A percentile compares a stretch with the other conserved stretches of the same genome.
phyloP scores from a whole-genome alignment of 2,113 vertebrate species.

The Pao palembangensis region DNA sequence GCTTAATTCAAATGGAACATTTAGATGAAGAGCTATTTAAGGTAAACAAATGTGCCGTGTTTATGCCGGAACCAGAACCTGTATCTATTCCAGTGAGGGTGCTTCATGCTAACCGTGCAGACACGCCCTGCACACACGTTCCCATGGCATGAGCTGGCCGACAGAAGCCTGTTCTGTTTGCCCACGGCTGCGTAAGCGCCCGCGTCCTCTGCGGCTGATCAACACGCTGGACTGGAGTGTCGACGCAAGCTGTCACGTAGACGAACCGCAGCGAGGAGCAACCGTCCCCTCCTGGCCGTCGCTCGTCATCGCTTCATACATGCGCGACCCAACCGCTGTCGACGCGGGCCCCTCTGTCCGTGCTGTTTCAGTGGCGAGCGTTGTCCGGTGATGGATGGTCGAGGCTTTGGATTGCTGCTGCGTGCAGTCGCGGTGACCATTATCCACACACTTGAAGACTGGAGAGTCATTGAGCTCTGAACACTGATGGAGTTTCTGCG shows the following conservation, averaged over 20 bases:
- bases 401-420: constrained; percentile 61
- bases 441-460: constrained; percentile 72
- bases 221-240: constrained; percentile 65
- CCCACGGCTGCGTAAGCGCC: constrained; percentile 71
- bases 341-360: constrained; percentile 22
- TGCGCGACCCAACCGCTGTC: no score
- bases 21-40: not conserved
- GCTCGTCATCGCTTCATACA: constrained; percentile 40
- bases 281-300: constrained; percentile 57
- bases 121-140: constrained; percentile 54
- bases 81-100: not conserved
- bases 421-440: constrained; percentile 68
- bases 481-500: constrained; percentile 69
- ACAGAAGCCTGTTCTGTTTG: constrained; percentile 59
- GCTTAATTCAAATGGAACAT: not conserved
- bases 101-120: constrained; percentile 19
- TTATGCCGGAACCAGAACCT: not conserved
- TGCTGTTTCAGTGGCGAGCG: constrained; percentile 60
- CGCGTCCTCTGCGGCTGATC: constrained; percentile 61
- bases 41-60: no score
- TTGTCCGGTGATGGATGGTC: constrained; percentile 61
- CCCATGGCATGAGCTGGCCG: constrained; percentile 65
- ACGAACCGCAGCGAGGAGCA: constrained; percentile 49
- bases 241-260: constrained; percentile 61
- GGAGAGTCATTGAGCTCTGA: constrained; percentile 71